phyloP scores from a whole-genome alignment of 2,888 invertebrate species.

The Bellardia bayeri region DNA sequence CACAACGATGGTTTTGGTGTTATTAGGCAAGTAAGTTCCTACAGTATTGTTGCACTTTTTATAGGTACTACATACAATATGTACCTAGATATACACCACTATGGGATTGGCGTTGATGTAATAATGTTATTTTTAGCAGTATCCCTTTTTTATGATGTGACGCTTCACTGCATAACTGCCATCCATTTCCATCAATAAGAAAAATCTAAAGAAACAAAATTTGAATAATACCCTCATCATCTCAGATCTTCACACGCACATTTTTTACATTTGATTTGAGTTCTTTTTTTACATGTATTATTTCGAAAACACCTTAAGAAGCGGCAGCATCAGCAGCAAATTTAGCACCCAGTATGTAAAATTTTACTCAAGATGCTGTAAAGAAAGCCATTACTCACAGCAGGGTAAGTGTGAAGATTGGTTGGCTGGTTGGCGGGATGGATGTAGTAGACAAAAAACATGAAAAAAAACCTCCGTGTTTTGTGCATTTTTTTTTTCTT shows the following conservation, averaged over 20 bases:
- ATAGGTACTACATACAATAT: not conserved
- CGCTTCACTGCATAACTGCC: conserved; percentile 56
- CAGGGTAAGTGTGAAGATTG: conserved; percentile 72
- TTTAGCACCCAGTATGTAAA: conserved; percentile 59
- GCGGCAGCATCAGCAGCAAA: conserved; percentile 40
- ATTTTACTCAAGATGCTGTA: conserved; percentile 39
- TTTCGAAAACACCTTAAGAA: conserved; percentile 45
- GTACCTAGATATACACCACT: no score
- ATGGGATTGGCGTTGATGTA: conserved; percentile 41
- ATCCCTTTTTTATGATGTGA: conserved; percentile 62
- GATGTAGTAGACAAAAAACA: conserved; percentile 9
- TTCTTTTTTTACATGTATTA: conserved; percentile 22
- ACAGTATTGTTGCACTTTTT: conserved; percentile 49
- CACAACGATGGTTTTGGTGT: conserved; percentile 17
- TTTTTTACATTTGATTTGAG: conserved; percentile 60
- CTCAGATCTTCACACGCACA: conserved; percentile 71
- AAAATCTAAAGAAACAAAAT: conserved; percentile 51
- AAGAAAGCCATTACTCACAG: conserved; percentile 66
- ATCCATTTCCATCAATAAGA: conserved; percentile 51
- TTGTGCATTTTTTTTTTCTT: conserved; percentile 51
- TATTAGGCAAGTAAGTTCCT: not conserved
- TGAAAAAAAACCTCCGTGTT: conserved; percentile 41
- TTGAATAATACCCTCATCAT: conserved; percentile 73
- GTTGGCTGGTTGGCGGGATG: conserved; percentile 33
- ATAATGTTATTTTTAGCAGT: conserved; percentile 58